A percentile compares a stretch with the other conserved stretches of the same genome.
Evolutionary conservation across 2,888 invertebrate genomes (phyloP).

Genomic region (Leucoptera coffeella): DNA sequence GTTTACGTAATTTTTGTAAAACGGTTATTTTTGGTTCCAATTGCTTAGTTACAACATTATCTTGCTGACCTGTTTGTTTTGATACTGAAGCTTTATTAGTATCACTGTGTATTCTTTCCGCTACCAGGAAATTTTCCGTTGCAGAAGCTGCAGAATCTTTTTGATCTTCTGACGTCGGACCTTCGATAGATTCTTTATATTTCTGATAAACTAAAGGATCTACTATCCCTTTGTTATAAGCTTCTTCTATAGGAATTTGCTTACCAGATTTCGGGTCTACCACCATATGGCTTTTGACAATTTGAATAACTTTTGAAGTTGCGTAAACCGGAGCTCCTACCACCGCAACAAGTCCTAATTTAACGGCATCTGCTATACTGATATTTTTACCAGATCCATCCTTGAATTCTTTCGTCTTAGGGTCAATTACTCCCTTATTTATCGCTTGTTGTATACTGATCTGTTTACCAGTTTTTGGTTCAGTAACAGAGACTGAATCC

Average conservation of each 20-base stretch:
- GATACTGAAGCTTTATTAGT: neutral
- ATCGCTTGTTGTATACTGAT: conserved; percentile 72
- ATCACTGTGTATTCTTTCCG: too few species aligned
- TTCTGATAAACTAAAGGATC: conserved; percentile 48
- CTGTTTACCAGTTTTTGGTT: conserved; percentile 62
- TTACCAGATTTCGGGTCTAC: conserved; percentile 77
- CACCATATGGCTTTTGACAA: conserved; percentile 58
- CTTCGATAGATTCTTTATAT: conserved; percentile 40
- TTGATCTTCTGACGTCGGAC: conserved; percentile 30
- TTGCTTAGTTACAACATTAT: neutral
- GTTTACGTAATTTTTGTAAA: conserved; percentile 73
- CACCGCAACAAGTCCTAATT: conserved; percentile 70
- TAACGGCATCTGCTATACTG: conserved; percentile 66
- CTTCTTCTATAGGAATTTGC: conserved; percentile 73
- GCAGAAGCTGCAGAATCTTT: conserved; percentile 45
- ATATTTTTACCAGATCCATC: conserved; percentile 62
- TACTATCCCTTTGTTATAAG: conserved; percentile 70
- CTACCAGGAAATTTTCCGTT: conserved; percentile 56
- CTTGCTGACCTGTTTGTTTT: too few species aligned
- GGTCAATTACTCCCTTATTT: conserved; percentile 66
- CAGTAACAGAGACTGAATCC: conserved; percentile 61
- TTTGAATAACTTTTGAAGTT: conserved; percentile 62
- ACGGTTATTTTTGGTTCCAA: conserved; percentile 61
- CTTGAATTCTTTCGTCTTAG: conserved; percentile 60
- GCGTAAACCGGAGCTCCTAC: conserved; percentile 70